A percentile compares a stretch with the other conserved stretches of the same genome.
Conservation (phyloP, 1,140 invertebrate genomes). For the Drosophila burlai region DNA sequence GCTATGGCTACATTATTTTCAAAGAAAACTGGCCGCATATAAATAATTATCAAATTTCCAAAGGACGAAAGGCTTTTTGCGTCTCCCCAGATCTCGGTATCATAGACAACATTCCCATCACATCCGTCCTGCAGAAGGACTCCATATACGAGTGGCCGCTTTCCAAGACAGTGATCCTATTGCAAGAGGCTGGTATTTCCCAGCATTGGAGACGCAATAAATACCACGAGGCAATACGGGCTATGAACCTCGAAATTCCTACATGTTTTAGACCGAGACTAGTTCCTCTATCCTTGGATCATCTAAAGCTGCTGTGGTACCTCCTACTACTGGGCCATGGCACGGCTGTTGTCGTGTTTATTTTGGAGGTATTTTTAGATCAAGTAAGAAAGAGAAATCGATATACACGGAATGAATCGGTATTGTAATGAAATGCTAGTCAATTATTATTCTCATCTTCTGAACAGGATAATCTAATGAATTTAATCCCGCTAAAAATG, state of each 20-base stretch:
- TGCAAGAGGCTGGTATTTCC: neutral
- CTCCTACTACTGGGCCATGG: neutral
- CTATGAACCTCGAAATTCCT: neutral
- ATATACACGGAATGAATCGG: neutral
- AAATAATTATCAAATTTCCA: neutral
- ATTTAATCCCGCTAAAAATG: neutral
- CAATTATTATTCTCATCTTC: neutral
- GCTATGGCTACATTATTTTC: neutral
- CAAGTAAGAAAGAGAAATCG: neutral
- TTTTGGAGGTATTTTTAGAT: neutral
- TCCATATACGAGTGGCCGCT: neutral
- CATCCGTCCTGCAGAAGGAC: neutral
- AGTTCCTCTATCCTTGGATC: neutral
- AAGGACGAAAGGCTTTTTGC: neutral
- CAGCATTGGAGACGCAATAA: neutral
- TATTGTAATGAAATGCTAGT: neutral
- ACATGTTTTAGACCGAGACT: neutral
- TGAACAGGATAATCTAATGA: neutral
- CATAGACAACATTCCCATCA: neutral
- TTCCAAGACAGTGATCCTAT: neutral
- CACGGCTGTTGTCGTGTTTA: neutral
- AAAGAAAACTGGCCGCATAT: constrained; percentile 4
- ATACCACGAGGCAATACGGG: neutral
- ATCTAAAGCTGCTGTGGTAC: neutral
- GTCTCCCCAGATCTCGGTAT: neutral